Evolutionary conservation across 2,888 invertebrate species (phyloP), one percentile per base, ranked within the genome.

Genomic region (Apomyelois bistriatella): DNA sequence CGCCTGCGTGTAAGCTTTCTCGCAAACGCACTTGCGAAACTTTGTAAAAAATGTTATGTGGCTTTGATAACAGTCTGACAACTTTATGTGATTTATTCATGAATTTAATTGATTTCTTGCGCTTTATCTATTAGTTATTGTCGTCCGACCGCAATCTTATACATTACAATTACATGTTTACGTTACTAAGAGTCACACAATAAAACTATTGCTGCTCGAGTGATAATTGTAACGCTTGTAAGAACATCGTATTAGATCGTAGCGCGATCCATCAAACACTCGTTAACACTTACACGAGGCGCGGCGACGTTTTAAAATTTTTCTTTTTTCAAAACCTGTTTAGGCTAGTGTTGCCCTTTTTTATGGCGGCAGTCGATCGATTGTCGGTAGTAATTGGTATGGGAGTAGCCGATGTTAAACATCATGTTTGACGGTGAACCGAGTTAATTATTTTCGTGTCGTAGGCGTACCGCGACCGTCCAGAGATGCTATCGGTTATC

Each of bases 391-490:
- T 86, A 88, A 89, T 86, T 84, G 86, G 82, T 86, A 81, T 82
- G 84, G 84, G 86, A 87, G 88, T 86, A 87, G 86, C 81, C 74
- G 82, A 78, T 87, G 87, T 88, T 80, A 79, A 79, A 89, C 89
- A 87, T 79, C 76, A 76, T 86, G 86, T 88, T 86, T 78, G 81
- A 80, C 78, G 85, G 77, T 76, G 81, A 73, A 74, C 73, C 68
- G 76, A 79, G 85, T 84, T 88, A 89, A 89, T 89, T 89, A 89
- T 89, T 88, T 89, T 85, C 82, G 74, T 85, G 84, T 86, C 79
- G 85, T 84, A 83, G 85, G 83, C 85, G 84, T 79, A 74, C 75
- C 72, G 70, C 67, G 74, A 64, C 67, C 66, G 71, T 58, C 62
- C 46, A 55, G 65, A 77, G 87, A 87, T 86, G 62, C 60, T 80